Conservation (phyloP, 2,797 vertebrate genomes). For the Cygnus olor region DNA sequence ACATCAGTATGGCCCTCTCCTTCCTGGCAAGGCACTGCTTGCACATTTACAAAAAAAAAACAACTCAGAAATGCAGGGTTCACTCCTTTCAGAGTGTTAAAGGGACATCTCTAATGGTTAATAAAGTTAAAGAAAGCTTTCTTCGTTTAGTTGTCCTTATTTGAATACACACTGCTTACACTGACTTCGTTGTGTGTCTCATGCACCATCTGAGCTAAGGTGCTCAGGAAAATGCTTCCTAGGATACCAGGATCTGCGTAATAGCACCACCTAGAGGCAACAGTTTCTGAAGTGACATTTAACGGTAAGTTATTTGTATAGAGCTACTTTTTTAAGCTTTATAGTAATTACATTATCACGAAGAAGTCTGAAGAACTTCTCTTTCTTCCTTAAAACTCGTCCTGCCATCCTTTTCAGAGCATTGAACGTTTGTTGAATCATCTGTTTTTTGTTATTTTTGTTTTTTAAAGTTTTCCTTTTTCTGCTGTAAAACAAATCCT, state of each 20-base stretch:
- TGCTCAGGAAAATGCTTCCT: background rate
- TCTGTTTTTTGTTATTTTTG: background rate
- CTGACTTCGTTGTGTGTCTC: fast-evolving
- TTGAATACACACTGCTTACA: background rate
- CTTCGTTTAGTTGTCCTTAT: background rate
- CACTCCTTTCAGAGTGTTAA: background rate
- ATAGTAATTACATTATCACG: background rate
- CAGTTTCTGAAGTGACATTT: background rate
- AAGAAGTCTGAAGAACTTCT: background rate
- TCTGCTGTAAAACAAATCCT: background rate
- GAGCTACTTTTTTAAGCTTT: background rate
- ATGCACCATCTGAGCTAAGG: background rate
- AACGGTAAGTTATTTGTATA: background rate
- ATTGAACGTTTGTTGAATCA: background rate
- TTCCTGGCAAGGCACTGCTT: background rate
- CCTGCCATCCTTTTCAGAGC: background rate
- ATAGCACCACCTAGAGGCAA: slow-evolving; percentile 49
- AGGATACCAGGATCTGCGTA: background rate
- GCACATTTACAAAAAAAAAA: background rate
- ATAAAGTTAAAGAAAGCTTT: background rate
- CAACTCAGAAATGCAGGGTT: background rate
- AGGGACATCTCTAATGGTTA: background rate
- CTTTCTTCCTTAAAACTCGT: background rate
- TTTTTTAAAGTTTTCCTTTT: background rate
- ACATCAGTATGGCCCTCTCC: background rate